Evolutionary conservation across 1,140 invertebrate species (phyloP).

Genomic region (Littorina saxatilis): DNA sequence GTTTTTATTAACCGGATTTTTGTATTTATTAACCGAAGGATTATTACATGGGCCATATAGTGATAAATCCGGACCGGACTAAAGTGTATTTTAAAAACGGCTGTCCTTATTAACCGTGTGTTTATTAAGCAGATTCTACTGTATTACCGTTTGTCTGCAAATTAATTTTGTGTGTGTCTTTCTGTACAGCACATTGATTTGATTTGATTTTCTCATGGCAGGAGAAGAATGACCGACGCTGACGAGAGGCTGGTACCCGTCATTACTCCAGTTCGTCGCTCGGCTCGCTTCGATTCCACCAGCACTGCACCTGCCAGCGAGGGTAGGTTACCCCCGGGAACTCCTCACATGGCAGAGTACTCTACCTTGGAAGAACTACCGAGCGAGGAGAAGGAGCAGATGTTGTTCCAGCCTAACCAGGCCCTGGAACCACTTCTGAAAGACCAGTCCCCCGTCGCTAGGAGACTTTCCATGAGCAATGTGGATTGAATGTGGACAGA

Average conservation of each 20-base stretch:
- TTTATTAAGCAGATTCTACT: too few relatives aligned
- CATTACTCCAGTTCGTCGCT: slow-evolving; percentile 29
- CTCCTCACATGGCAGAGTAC: neutral
- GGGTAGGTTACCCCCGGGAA: neutral
- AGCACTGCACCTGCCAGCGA: neutral
- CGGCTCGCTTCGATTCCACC: neutral
- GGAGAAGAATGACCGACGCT: slow-evolving; percentile 25
- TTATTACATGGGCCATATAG: too few relatives aligned
- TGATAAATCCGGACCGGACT: too few relatives aligned
- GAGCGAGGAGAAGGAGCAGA: neutral
- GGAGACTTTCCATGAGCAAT: neutral
- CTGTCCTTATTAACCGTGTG: too few relatives aligned
- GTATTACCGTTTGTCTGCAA: too few relatives aligned
- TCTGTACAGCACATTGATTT: too few relatives aligned
- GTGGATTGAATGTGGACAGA: too few relatives aligned
- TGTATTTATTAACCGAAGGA: too few relatives aligned
- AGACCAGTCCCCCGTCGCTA: neutral
- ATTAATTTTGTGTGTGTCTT: too few relatives aligned
- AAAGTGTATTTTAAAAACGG: too few relatives aligned
- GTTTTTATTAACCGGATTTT: too few relatives aligned
- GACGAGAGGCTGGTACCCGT: slow-evolving; percentile 5
- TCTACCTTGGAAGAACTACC: slow-evolving; percentile 18
- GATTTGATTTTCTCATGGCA: neutral
- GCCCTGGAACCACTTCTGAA: neutral
- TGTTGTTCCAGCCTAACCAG: slow-evolving; percentile 30